Evolutionary conservation across 2,113 vertebrate genomes (phyloP).

Genomic region (Cynocephalus volans): DNA sequence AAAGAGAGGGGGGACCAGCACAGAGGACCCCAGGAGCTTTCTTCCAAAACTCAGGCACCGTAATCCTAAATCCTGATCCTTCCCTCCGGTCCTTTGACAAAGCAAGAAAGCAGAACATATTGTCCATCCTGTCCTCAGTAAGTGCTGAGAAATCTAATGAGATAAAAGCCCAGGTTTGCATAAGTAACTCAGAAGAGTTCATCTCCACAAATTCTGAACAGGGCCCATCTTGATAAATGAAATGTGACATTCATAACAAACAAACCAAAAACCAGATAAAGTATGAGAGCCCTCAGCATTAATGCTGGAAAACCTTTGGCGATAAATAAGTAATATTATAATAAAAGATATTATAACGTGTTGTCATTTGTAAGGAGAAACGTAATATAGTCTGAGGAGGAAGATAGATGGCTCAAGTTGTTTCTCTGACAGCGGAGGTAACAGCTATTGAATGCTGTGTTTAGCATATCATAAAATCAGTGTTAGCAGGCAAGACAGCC

Average conservation of each 20-base stretch:
- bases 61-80: background rate
- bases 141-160: conserved; percentile 65
- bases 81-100: background rate
- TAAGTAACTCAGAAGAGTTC: conserved; percentile 69
- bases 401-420: conserved; percentile 85
- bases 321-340: conserved; percentile 82
- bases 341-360: conserved; percentile 80
- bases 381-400: conserved; percentile 77
- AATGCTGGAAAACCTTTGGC: conserved; percentile 50
- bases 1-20: background rate
- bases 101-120: conserved; percentile 40
- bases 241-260: conserved; percentile 83
- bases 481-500: conserved; percentile 80
- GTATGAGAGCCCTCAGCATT: conserved; percentile 74
- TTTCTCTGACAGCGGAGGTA: conserved; percentile 86
- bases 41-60: background rate
- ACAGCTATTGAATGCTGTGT: conserved; percentile 84
- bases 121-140: background rate
- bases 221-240: conserved; percentile 67
- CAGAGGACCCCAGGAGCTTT: background rate
- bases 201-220: conserved; percentile 63
- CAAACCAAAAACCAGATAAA: conserved; percentile 82
- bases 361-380: conserved; percentile 77
- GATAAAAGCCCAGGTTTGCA: conserved; percentile 72
- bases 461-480: conserved; percentile 86